Percentiles rank a stretch among this genome's conserved stretches.
These are phyloP conservation scores for Pyrocephalus nanus DNA, from an alignment of 2,797 vertebrate species.

Conservation along the genomic window DNA sequence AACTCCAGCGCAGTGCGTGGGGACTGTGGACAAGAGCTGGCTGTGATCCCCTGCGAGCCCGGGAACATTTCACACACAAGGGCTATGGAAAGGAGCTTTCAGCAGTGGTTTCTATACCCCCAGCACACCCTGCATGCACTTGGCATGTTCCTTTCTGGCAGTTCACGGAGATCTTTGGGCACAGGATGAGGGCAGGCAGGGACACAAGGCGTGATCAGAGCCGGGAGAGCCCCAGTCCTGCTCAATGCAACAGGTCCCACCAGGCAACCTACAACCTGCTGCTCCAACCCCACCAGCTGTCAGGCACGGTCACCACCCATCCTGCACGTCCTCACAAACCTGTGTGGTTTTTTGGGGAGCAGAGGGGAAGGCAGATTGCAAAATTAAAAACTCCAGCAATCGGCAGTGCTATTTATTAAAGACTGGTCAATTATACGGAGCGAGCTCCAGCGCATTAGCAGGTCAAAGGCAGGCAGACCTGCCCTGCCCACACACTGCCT, in stretches of 20 bases:
- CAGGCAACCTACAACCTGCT: background rate
- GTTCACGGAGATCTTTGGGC: background rate
- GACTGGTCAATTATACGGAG: background rate
- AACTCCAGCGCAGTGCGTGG: accelerated
- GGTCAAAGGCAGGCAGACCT: background rate
- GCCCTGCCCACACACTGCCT: background rate
- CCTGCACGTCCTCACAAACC: background rate
- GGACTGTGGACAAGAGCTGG: background rate
- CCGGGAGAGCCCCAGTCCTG: background rate
- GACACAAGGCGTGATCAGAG: background rate
- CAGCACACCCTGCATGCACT: background rate
- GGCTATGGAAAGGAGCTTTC: background rate
- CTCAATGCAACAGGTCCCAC: background rate
- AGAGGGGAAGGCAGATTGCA: background rate
- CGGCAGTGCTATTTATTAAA: background rate
- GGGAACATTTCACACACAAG: background rate
- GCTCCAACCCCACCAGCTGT: background rate
- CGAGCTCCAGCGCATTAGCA: background rate
- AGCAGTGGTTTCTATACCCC: accelerated
- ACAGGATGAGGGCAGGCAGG: background rate
- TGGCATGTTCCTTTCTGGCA: background rate
- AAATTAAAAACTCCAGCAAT: background rate
- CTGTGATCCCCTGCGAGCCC: background rate
- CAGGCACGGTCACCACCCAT: background rate
- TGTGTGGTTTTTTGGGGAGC: background rate